Percentiles rank a stretch among this genome's conserved stretches.
Conservation (phyloP, 2,888 invertebrate genomes). For the Callyntrura guangdongensis region DNA sequence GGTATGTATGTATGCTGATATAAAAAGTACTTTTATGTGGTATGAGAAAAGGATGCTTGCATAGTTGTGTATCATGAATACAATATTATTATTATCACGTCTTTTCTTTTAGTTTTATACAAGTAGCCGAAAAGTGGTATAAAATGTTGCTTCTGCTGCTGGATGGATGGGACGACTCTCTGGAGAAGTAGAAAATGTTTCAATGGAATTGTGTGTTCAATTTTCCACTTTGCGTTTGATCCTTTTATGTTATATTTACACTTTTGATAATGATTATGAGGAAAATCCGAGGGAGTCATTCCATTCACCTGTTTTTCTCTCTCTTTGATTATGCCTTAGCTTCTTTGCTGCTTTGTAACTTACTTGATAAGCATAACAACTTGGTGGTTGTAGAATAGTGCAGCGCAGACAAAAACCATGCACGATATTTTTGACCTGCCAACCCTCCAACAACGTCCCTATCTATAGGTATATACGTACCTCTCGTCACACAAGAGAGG, state of each 20-base stretch:
- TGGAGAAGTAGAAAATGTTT: constrained; percentile 23
- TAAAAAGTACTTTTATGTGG: constrained; percentile 8
- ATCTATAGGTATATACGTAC: too few relatives aligned
- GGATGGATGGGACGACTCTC: background rate
- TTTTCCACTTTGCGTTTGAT: background rate
- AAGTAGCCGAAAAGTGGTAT: constrained; percentile 46
- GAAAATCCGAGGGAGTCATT: constrained; percentile 31
- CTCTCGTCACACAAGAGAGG: background rate
- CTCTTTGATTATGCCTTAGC: constrained; percentile 1
- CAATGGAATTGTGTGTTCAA: constrained; percentile 32
- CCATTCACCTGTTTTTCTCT: constrained; percentile 58
- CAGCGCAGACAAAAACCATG: too few relatives aligned
- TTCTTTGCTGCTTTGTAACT: background rate
- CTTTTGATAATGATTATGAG: constrained; percentile 50
- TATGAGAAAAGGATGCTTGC: background rate
- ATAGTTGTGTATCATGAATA: constrained; percentile 27
- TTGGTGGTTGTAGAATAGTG: too few relatives aligned
- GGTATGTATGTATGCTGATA: background rate
- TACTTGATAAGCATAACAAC: background rate
- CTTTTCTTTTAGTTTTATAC: constrained; percentile 1
- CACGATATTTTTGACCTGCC: background rate
- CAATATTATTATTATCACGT: constrained; percentile 25
- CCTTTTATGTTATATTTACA: constrained; percentile 44
- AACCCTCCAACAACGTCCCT: background rate
- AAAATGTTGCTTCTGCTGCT: constrained; percentile 22